Percentiles rank a stretch among this genome's conserved stretches.
These are phyloP conservation scores for Agrochola litura DNA, from an alignment of 2,888 invertebrate genomes.

Conservation along the genomic window DNA sequence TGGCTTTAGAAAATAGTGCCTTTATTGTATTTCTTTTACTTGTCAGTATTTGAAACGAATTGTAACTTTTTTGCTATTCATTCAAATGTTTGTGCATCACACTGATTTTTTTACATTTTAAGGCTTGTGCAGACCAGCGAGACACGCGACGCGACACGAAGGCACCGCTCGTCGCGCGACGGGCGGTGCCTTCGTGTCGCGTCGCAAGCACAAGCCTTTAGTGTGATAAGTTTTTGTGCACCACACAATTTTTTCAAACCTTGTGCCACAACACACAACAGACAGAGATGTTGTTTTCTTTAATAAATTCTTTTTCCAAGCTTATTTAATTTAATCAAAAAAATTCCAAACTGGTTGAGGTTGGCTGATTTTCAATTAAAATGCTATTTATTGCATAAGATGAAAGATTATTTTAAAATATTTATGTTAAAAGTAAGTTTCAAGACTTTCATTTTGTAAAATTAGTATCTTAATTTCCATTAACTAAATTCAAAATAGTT, in stretches of 20 bases:
- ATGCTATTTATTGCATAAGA: neutral
- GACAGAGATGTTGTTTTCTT: too few relatives aligned
- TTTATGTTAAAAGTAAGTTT: neutral
- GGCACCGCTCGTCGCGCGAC: too few relatives aligned
- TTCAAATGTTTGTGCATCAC: conserved; percentile 24
- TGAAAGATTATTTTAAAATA: neutral
- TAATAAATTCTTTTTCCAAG: neutral
- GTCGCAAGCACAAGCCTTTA: neutral
- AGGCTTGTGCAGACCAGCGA: too few relatives aligned
- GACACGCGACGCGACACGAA: too few relatives aligned
- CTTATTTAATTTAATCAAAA: neutral
- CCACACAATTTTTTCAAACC: conserved; percentile 16
- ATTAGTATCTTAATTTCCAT: conserved; percentile 15
- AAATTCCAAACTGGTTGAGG: neutral
- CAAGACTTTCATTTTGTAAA: neutral
- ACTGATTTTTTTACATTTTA: neutral
- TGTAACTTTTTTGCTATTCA: neutral
- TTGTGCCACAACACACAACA: neutral
- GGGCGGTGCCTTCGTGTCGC: too few relatives aligned
- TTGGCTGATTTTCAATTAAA: neutral
- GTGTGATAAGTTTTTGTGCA: conserved; percentile 7
- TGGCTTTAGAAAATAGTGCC: conserved; percentile 24
- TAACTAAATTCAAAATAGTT: conserved; percentile 15
- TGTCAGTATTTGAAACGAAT: conserved; percentile 4
- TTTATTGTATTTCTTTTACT: neutral